phyloP scores from a whole-genome alignment of 2,888 invertebrate genomes.

The Saturnia japonica region DNA sequence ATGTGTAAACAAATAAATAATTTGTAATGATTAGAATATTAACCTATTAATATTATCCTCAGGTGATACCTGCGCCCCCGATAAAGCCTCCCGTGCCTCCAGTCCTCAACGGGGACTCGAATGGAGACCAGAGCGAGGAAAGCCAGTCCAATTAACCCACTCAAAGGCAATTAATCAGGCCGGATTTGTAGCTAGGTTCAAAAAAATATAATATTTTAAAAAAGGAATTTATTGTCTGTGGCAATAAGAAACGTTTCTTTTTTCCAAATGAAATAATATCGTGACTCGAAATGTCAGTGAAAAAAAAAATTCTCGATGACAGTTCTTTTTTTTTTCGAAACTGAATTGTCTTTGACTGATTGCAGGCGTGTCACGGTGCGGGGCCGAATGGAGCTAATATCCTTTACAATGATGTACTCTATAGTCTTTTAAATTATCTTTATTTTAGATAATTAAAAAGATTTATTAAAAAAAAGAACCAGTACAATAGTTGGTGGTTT shows the following conservation, averaged over 20 bases:
- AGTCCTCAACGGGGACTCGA: constrained; percentile 65
- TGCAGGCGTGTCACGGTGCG: background rate
- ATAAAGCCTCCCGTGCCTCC: constrained; percentile 62
- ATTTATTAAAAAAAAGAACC: background rate
- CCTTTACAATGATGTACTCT: background rate
- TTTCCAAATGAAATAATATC: constrained; percentile 31
- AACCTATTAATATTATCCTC: constrained; percentile 32
- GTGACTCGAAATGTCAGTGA: constrained; percentile 33
- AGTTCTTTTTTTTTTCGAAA: constrained; percentile 33
- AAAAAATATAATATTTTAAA: constrained; percentile 23
- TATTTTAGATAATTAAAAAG: background rate
- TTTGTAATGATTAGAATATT: background rate
- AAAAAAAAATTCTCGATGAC: constrained; percentile 34
- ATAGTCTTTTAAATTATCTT: background rate
- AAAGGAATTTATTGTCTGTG: constrained; percentile 30
- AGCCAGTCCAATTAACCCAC: constrained; percentile 23
- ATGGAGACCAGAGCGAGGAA: constrained; percentile 56
- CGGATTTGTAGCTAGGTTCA: constrained; percentile 29
- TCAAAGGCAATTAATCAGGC: background rate
- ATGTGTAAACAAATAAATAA: background rate
- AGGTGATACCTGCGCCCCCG: constrained; percentile 77
- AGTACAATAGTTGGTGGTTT: background rate
- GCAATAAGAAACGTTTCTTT: constrained; percentile 41
- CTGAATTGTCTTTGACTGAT: constrained; percentile 18
- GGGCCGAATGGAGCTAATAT: background rate